These are phyloP conservation scores for Patiria miniata DNA, from an alignment of 35 echinoderm and acorn worm genomes.

Conservation along the genomic window DNA sequence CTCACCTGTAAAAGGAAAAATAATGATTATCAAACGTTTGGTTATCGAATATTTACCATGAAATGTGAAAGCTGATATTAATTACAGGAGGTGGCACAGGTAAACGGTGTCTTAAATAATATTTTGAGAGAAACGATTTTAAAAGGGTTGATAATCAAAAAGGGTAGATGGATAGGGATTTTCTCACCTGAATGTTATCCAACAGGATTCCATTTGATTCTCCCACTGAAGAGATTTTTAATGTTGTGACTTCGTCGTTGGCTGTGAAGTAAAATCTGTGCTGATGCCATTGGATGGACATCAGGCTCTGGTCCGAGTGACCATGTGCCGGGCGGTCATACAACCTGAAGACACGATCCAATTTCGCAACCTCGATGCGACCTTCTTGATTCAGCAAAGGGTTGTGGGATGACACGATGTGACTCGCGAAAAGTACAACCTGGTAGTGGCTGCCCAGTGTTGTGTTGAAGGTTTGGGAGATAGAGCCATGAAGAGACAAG, in stretches of 20 bases:
- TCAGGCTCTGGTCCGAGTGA: neutral
- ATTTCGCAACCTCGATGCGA: conserved; percentile 3
- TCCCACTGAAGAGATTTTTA: conserved; percentile 24
- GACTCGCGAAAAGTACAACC: conserved; percentile 6
- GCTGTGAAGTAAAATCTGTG: conserved; percentile 43
- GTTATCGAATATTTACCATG: neutral
- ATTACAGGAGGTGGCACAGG: neutral
- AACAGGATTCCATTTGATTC: conserved; percentile 25
- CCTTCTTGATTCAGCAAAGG: conserved; percentile 31
- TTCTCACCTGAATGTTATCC: conserved; percentile 6
- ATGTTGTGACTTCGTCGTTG: neutral
- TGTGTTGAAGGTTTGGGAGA: conserved; percentile 27
- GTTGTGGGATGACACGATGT: neutral
- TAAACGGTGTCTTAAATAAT: neutral
- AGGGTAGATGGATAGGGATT: neutral
- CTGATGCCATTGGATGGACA: neutral
- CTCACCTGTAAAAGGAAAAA: neutral
- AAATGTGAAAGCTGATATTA: neutral
- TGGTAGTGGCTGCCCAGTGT: conserved; percentile 6
- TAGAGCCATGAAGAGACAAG: neutral
- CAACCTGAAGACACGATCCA: conserved; percentile 39
- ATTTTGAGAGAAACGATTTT: neutral
- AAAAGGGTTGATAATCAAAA: neutral
- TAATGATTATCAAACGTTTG: neutral
- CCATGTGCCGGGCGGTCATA: neutral